These are phyloP conservation scores for Lepidothrix coronata DNA, from an alignment of 2,113 vertebrate species.

Conservation along the genomic window DNA sequence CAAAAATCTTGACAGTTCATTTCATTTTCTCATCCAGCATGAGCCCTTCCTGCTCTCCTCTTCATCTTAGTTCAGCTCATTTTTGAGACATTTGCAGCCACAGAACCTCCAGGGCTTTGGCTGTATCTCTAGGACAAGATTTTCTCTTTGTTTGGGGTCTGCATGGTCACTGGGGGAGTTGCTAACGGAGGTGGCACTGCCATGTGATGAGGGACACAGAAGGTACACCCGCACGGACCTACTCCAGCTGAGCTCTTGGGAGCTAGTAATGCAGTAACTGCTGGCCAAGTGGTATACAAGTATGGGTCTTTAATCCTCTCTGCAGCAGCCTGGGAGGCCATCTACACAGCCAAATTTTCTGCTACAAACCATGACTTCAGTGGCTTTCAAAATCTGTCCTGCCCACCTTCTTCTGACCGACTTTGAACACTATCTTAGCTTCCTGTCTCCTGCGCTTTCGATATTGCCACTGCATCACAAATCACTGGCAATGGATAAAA, in stretches of 20 bases:
- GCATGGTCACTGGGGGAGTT: accelerated
- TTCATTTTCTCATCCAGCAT: not conserved
- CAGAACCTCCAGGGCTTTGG: not conserved
- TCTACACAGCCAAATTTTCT: not conserved
- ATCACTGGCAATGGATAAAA: not conserved
- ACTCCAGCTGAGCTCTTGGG: not conserved
- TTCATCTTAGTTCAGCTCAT: not conserved
- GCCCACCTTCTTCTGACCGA: not conserved
- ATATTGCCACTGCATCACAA: not conserved
- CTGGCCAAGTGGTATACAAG: not conserved
- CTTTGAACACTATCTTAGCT: not conserved
- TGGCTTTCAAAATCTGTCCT: not conserved
- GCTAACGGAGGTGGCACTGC: accelerated
- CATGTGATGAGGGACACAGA: not conserved
- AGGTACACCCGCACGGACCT: not conserved
- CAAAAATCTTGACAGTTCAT: not conserved
- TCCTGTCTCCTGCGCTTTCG: not conserved
- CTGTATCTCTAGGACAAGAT: not conserved
- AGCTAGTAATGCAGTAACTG: not conserved
- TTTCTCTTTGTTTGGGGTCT: accelerated
- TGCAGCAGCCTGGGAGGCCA: not conserved
- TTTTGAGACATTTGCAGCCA: not conserved
- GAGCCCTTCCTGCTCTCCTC: not conserved
- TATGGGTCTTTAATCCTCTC: not conserved
- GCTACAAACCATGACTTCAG: not conserved